A percentile compares a stretch with the other conserved stretches of the same genome.
phyloP scores from a whole-genome alignment of 2,797 vertebrate species.

The Poeciliopsis gracilis region DNA sequence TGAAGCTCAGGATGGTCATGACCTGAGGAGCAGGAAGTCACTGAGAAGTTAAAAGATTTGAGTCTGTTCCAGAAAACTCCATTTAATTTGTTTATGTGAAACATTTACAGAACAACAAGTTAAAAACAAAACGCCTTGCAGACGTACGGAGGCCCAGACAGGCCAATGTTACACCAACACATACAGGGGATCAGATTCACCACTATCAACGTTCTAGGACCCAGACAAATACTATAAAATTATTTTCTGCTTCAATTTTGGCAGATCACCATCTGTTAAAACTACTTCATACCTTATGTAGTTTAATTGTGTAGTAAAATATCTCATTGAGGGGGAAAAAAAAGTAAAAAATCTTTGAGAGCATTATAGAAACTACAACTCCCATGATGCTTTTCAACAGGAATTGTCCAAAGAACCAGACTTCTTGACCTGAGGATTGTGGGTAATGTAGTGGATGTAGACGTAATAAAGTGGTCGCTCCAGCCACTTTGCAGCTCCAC shows the following conservation, averaged over 20 bases:
- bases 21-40: no score
- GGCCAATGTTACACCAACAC: background rate
- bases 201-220: background rate
- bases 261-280: background rate
- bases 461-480: background rate
- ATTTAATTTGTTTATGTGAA: background rate
- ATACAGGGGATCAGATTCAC: background rate
- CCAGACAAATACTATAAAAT: background rate
- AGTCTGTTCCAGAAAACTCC: background rate
- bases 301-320: background rate
- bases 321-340: background rate
- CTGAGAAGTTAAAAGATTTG: no score
- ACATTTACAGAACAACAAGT: background rate
- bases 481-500: background rate
- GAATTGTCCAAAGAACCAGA: background rate
- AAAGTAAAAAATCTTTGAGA: background rate
- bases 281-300: background rate
- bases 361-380: background rate
- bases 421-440: background rate
- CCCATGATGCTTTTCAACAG: background rate
- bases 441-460: background rate
- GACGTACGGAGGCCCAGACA: background rate
- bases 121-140: background rate
- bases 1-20: no score
- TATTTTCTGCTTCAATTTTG: background rate